Evolutionary conservation across 2,113 vertebrate genomes (phyloP).

Genomic region (Plectropomus leopardus): DNA sequence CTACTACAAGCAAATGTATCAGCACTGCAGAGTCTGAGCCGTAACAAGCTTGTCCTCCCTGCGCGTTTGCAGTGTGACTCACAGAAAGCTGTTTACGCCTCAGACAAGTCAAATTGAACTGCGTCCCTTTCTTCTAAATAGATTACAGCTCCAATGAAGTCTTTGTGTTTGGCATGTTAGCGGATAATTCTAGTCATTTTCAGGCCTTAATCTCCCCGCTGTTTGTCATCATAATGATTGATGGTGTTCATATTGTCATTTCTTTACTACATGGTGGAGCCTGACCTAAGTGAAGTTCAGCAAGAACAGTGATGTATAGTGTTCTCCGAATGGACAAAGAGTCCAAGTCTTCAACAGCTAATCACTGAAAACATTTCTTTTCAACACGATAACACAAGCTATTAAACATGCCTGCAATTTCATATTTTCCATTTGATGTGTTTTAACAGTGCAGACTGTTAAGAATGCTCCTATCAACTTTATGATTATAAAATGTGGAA

Average conservation of each 20-base stretch:
- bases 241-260: constrained; percentile 29
- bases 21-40: neutral
- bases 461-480: neutral
- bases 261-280: neutral
- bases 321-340: neutral
- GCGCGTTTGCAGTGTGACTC: constrained; percentile 25
- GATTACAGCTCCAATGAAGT: constrained; percentile 37
- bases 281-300: neutral
- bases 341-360: neutral
- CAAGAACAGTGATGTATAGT: neutral
- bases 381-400: neutral
- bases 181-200: constrained; percentile 44
- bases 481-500: neutral
- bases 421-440: neutral
- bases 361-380: neutral
- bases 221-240: constrained; percentile 23
- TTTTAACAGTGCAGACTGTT: neutral
- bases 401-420: neutral
- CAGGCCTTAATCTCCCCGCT: neutral
- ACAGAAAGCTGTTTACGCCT: constrained; percentile 57
- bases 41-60: constrained; percentile 30
- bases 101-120: constrained; percentile 52
- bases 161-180: constrained; percentile 40
- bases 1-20: constrained; percentile 21
- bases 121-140: constrained; percentile 58